Evolutionary conservation across 2,888 invertebrate genomes (phyloP).

Genomic region (Cheilosia scutellata): DNA sequence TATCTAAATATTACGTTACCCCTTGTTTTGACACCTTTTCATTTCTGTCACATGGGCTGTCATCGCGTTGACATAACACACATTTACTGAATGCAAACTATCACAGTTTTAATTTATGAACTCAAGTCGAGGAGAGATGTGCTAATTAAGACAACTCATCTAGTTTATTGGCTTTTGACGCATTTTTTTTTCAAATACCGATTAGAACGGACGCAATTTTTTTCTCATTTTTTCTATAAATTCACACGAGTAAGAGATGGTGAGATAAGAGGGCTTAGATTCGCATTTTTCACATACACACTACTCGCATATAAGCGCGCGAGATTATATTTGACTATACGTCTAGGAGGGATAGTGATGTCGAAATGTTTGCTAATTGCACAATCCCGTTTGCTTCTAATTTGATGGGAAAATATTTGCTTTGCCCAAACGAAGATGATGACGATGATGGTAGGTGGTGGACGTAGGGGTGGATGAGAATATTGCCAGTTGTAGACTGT

Average conservation of each 20-base stretch:
- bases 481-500: slow-evolving; percentile 53
- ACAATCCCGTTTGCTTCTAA: slow-evolving; percentile 65
- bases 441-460: slow-evolving; percentile 10
- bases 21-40: slow-evolving; percentile 33
- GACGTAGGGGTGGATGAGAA: slow-evolving; percentile 44
- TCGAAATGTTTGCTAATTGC: slow-evolving; percentile 68
- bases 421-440: slow-evolving; percentile 34
- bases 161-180: slow-evolving; percentile 47
- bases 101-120: background rate
- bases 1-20: slow-evolving; percentile 12
- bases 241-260: slow-evolving; percentile 25
- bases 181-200: slow-evolving; percentile 19
- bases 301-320: background rate
- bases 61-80: slow-evolving; percentile 29
- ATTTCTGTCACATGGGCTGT: slow-evolving; percentile 36
- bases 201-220: slow-evolving; percentile 35
- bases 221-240: slow-evolving; percentile 36
- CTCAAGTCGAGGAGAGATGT: slow-evolving; percentile 19
- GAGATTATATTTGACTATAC: slow-evolving; percentile 29
- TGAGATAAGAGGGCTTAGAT: slow-evolving; percentile 25
- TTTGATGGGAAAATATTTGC: slow-evolving; percentile 63
- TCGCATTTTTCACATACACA: slow-evolving; percentile 15
- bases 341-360: slow-evolving; percentile 5
- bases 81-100: slow-evolving; percentile 24
- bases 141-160: slow-evolving; percentile 33